These are phyloP conservation scores for Chorisops tibialis DNA, from an alignment of 2,888 invertebrate genomes.

Conservation along the genomic window DNA sequence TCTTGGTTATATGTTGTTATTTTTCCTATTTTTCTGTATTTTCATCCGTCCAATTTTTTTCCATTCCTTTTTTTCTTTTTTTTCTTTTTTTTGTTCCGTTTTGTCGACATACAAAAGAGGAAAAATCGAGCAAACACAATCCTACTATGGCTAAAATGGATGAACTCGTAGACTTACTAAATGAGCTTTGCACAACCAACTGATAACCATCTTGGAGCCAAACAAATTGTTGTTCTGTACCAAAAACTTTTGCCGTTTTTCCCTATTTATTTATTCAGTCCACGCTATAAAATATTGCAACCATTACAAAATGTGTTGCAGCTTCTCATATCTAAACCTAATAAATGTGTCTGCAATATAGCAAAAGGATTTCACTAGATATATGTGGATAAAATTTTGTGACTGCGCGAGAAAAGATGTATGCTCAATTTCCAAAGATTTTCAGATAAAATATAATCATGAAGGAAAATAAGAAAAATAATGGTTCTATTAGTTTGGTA, in stretches of 20 bases:
- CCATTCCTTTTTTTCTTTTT: too few species aligned
- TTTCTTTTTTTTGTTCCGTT: too few species aligned
- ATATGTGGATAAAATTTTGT: too few species aligned
- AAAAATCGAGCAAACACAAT: constrained; percentile 11
- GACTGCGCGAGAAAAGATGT: too few species aligned
- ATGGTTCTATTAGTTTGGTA: too few species aligned
- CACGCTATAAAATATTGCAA: constrained; percentile 19
- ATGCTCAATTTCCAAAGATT: too few species aligned
- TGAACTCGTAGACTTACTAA: constrained; percentile 19
- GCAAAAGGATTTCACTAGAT: too few species aligned
- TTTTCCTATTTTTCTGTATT: too few species aligned
- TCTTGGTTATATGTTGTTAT: too few species aligned
- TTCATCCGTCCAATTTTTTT: too few species aligned
- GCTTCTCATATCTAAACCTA: neutral
- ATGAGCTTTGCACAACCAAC: constrained; percentile 17
- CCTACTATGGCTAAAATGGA: constrained; percentile 10
- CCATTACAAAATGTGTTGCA: constrained; percentile 20
- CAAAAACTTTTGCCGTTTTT: neutral
- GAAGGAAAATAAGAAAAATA: too few species aligned
- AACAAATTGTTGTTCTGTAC: neutral
- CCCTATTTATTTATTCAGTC: constrained; percentile 22
- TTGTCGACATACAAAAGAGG: neutral
- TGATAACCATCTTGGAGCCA: constrained; percentile 24
- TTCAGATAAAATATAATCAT: too few species aligned
- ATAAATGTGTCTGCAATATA: neutral